These are phyloP conservation scores for Varanus komodoensis DNA, from an alignment of 2,113 vertebrate genomes.

Conservation along the genomic window DNA sequence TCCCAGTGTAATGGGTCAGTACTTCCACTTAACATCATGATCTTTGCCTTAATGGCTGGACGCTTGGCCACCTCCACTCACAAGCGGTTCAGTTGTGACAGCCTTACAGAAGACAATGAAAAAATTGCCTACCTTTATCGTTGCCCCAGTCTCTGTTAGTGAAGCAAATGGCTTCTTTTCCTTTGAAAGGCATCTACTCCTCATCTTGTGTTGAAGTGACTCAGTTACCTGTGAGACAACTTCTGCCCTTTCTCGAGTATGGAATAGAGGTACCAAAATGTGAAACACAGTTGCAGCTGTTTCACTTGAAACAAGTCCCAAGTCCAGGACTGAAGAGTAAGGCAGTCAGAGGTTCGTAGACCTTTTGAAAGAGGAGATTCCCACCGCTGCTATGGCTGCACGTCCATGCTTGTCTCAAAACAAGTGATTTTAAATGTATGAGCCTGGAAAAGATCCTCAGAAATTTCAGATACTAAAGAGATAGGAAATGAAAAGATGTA, in stretches of 20 bases:
- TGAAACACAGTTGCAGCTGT: not conserved
- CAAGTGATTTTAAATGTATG: not conserved
- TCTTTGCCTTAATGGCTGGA: constrained; percentile 23
- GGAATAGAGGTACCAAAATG: not conserved
- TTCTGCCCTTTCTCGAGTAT: not conserved
- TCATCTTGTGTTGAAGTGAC: not conserved
- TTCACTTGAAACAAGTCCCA: not conserved
- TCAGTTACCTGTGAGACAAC: not conserved
- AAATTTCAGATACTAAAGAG: not conserved
- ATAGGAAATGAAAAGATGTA: not conserved
- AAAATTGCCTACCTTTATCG: not conserved
- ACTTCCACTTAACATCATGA: constrained; percentile 34
- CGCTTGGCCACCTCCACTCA: not conserved
- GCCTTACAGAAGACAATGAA: constrained; percentile 1
- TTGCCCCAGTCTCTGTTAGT: not conserved
- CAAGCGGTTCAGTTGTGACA: not conserved
- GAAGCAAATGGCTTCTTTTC: not conserved
- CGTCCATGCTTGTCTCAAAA: not conserved
- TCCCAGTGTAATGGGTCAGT: not conserved
- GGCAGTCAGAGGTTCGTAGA: not conserved
- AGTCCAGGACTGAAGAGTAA: not conserved
- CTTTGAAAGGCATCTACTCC: constrained; percentile 9
- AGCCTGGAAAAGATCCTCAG: not conserved
- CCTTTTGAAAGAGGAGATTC: not conserved
- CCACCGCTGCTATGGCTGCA: not conserved